Conservation (phyloP, 1,140 invertebrate species). For the Hylyphantes graminicola region DNA sequence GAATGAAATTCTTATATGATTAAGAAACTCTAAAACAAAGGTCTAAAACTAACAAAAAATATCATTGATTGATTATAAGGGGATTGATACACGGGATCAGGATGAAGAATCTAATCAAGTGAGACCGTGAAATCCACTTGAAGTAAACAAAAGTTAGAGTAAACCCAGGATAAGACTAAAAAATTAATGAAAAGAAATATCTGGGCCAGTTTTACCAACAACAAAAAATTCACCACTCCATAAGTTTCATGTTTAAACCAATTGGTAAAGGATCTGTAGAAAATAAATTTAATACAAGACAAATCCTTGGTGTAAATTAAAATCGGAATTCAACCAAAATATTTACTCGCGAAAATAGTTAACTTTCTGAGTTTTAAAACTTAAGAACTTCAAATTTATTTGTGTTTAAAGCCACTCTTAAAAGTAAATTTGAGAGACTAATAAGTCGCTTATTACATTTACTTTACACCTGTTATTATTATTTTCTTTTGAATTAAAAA, state of each 20-base stretch:
- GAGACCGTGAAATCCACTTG: constrained; percentile 53
- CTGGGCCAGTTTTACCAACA: background rate
- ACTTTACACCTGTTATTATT: too few species aligned
- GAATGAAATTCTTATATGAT: constrained; percentile 20
- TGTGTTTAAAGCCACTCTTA: too few species aligned
- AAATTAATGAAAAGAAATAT: constrained; percentile 56
- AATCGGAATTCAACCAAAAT: too few species aligned
- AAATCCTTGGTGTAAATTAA: too few species aligned
- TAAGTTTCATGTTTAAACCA: background rate
- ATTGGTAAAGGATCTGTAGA: background rate
- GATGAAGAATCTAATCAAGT: constrained; percentile 59
- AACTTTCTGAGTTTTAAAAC: too few species aligned
- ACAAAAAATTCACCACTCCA: too few species aligned
- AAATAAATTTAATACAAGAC: too few species aligned
- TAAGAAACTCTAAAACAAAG: background rate
- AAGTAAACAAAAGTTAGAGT: constrained; percentile 46
- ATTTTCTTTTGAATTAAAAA: too few species aligned
- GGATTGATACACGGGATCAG: constrained; percentile 50
- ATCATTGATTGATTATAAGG: constrained; percentile 56
- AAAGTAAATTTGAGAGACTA: too few species aligned
- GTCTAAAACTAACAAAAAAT: background rate
- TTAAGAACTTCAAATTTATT: too few species aligned
- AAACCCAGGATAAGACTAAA: constrained; percentile 37
- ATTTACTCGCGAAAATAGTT: too few species aligned
- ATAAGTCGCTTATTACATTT: too few species aligned